Conservation (phyloP, 2,888 invertebrate species). For the Clivina fossor region DNA sequence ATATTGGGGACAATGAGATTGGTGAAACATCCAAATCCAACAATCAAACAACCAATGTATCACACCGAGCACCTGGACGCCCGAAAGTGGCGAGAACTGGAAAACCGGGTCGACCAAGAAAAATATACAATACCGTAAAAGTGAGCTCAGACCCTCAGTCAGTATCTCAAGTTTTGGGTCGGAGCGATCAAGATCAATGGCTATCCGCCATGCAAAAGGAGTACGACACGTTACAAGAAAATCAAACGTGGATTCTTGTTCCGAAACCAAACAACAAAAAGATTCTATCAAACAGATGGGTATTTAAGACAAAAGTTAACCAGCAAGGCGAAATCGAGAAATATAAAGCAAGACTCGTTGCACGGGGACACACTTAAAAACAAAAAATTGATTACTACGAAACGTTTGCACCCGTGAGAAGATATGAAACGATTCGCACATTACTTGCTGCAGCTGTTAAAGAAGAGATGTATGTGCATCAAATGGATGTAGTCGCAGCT, state of each 20-base stretch:
- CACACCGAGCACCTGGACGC: not conserved
- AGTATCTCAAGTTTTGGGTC: conserved; percentile 18
- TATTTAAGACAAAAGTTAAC: conserved; percentile 36
- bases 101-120: conserved; percentile 16
- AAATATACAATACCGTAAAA: not conserved
- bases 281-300: conserved; percentile 36
- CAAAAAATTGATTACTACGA: conserved; percentile 38
- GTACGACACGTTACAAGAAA: conserved; percentile 36
- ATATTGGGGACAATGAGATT: too few species aligned
- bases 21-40: too few species aligned
- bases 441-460: conserved; percentile 37
- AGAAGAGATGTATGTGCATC: conserved; percentile 40
- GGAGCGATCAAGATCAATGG: conserved; percentile 32
- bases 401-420: conserved; percentile 38
- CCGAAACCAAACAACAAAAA: conserved; percentile 29
- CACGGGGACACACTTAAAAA: conserved; percentile 37
- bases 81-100: conserved; percentile 9
- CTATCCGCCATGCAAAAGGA: conserved; percentile 37
- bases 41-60: not conserved
- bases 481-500: conserved; percentile 39
- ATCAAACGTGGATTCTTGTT: conserved; percentile 38
- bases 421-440: conserved; percentile 39
- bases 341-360: conserved; percentile 39
- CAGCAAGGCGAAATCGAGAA: conserved; percentile 33
- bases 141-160: conserved; percentile 13